phyloP scores from a whole-genome alignment of 2,113 vertebrate genomes.

The Gavia stellata region DNA sequence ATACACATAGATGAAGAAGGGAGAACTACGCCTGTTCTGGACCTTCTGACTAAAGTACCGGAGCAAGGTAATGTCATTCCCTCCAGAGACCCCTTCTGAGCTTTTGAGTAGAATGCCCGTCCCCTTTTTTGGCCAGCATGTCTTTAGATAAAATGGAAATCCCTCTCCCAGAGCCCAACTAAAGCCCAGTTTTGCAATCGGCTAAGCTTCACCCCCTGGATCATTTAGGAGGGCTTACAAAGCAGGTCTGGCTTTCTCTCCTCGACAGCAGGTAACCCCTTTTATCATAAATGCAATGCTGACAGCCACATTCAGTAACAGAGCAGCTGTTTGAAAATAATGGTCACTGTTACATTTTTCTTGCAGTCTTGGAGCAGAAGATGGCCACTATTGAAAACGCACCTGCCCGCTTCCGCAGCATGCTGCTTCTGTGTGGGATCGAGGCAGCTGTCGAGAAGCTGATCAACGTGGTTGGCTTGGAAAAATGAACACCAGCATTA shows the following conservation, averaged over 20 bases:
- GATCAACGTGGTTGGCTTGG: constrained; percentile 52
- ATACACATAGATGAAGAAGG: constrained; percentile 72
- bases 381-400: constrained; percentile 8
- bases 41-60: constrained; percentile 78
- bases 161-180: not conserved
- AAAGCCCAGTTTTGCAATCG: not conserved
- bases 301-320: not conserved
- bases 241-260: too few species aligned
- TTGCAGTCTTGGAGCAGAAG: constrained; percentile 71
- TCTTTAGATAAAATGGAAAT: not conserved
- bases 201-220: not conserved
- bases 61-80: constrained; percentile 57
- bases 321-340: not conserved
- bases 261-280: not conserved
- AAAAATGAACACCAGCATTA: not conserved
- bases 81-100: not conserved
- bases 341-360: not conserved
- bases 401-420: constrained; percentile 69
- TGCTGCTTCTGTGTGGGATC: constrained; percentile 75
- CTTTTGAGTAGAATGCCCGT: fast-evolving
- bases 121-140: not conserved
- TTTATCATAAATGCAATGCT: fast-evolving
- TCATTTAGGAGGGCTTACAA: not conserved
- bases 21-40: constrained; percentile 68
- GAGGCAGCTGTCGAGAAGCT: constrained; percentile 80